Conservation (phyloP, 2,888 invertebrate species). For the Ashinkailepas kermadecensis region DNA sequence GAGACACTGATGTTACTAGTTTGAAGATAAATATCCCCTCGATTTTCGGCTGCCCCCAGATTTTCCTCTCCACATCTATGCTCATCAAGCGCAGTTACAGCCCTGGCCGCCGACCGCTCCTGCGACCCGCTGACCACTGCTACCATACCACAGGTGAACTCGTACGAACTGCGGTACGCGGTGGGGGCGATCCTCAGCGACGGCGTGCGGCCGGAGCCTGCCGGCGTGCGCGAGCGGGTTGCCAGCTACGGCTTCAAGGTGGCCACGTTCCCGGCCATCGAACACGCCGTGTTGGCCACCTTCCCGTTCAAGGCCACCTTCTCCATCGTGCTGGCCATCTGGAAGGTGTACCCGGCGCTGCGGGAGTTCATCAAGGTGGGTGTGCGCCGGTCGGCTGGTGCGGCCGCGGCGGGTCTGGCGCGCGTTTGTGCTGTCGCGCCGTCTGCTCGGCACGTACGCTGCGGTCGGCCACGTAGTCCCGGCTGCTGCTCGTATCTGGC, state of each 20-base stretch:
- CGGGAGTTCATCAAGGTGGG: slow-evolving; percentile 41
- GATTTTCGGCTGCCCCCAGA: too few species aligned
- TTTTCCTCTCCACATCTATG: too few species aligned
- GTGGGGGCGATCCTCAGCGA: slow-evolving; percentile 42
- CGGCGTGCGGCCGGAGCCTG: slow-evolving; percentile 27
- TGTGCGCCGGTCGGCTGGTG: too few species aligned
- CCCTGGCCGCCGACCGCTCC: too few species aligned
- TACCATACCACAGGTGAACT: slow-evolving; percentile 37
- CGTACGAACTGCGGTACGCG: slow-evolving; percentile 41
- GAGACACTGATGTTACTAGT: too few species aligned
- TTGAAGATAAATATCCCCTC: too few species aligned
- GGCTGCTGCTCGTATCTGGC: too few species aligned
- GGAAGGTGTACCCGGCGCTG: slow-evolving; percentile 44
- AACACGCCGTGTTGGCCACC: slow-evolving; percentile 42
- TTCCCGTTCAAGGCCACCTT: slow-evolving; percentile 44
- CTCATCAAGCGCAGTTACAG: too few species aligned
- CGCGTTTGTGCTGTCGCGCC: too few species aligned
- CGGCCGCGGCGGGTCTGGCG: too few species aligned
- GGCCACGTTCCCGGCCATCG: slow-evolving; percentile 42
- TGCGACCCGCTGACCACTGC: slow-evolving; percentile 25
- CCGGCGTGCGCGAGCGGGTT: slow-evolving; percentile 33
- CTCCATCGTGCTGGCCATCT: slow-evolving; percentile 44
- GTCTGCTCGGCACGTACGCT: too few species aligned
- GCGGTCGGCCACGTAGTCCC: too few species aligned
- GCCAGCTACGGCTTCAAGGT: slow-evolving; percentile 41